Percentiles rank a stretch among this genome's conserved stretches.
phyloP scores from a whole-genome alignment of 2,113 vertebrate genomes.

The Megalops atlanticus region DNA sequence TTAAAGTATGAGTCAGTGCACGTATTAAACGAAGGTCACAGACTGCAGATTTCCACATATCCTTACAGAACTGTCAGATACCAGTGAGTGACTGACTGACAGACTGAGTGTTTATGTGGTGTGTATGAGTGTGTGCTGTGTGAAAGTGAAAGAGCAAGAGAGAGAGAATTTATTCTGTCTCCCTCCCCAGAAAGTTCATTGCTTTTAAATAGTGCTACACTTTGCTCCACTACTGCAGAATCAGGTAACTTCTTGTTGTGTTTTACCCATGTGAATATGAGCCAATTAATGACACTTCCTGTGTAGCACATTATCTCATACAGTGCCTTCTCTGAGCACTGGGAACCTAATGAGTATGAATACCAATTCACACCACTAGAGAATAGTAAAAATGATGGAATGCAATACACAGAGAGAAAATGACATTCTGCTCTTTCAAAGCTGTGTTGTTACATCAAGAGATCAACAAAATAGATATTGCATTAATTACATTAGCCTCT shows the following conservation, averaged over 20 bases:
- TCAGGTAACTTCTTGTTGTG: conserved; percentile 56
- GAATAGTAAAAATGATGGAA: conserved; percentile 29
- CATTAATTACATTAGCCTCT: neutral
- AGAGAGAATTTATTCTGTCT: neutral
- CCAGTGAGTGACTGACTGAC: neutral
- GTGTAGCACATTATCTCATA: conserved; percentile 64
- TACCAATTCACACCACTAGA: conserved; percentile 54
- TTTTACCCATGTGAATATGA: conserved; percentile 63
- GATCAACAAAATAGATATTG: neutral
- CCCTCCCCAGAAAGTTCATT: neutral
- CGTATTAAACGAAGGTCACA: neutral
- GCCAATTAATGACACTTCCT: conserved; percentile 65
- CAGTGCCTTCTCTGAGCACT: conserved; percentile 59
- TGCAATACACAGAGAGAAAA: neutral
- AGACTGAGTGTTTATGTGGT: too few relatives aligned
- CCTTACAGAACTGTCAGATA: conserved; percentile 1
- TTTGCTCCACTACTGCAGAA: conserved; percentile 42
- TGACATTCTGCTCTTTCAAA: neutral
- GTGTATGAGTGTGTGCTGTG: conserved; percentile 22
- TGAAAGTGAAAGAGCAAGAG: conserved; percentile 19
- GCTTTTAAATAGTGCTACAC: conserved; percentile 24
- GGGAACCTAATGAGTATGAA: conserved; percentile 58
- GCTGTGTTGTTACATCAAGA: neutral
- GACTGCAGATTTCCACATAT: neutral
- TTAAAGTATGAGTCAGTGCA: neutral